Evolutionary conservation across 2,113 vertebrate species (phyloP).

Genomic region (Ahaetulla prasina): DNA sequence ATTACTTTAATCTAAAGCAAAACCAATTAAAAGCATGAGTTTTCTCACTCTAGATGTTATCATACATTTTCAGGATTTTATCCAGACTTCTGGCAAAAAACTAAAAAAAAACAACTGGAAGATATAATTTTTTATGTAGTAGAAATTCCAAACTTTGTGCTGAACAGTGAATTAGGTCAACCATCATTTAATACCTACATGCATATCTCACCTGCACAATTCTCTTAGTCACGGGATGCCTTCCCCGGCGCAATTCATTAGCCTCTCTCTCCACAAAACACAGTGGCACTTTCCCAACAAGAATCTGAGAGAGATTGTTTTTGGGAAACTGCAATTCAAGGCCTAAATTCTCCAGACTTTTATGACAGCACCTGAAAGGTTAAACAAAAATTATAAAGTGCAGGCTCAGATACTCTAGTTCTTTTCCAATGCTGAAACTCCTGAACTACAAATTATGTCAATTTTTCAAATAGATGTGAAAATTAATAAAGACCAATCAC

Average conservation of each 20-base stretch:
- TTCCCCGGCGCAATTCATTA: conserved; percentile 82
- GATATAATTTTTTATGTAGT: background rate
- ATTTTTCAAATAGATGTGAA: background rate
- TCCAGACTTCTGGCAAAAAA: background rate
- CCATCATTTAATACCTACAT: background rate
- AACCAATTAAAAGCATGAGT: background rate
- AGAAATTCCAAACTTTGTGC: too few relatives aligned
- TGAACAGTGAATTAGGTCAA: conserved; percentile 6
- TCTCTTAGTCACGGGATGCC: conserved; percentile 77
- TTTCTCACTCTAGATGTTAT: background rate
- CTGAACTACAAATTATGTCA: background rate
- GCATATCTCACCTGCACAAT: conserved; percentile 81
- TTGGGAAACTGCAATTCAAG: conserved; percentile 82
- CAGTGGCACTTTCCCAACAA: conserved; percentile 83
- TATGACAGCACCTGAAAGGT: conserved; percentile 77
- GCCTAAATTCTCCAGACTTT: conserved; percentile 77
- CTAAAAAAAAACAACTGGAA: background rate
- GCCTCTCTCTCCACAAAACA: conserved; percentile 92
- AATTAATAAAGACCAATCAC: background rate
- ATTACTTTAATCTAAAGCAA: background rate
- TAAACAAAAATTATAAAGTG: conserved; percentile 21
- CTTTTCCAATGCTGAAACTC: background rate
- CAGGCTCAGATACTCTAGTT: background rate
- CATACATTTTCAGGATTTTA: background rate
- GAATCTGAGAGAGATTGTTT: conserved; percentile 62